Evolutionary conservation across 1,140 invertebrate species (phyloP), one percentile per base, ranked within the genome.

Genomic region (Brachionus asplanchnoidis): DNA sequence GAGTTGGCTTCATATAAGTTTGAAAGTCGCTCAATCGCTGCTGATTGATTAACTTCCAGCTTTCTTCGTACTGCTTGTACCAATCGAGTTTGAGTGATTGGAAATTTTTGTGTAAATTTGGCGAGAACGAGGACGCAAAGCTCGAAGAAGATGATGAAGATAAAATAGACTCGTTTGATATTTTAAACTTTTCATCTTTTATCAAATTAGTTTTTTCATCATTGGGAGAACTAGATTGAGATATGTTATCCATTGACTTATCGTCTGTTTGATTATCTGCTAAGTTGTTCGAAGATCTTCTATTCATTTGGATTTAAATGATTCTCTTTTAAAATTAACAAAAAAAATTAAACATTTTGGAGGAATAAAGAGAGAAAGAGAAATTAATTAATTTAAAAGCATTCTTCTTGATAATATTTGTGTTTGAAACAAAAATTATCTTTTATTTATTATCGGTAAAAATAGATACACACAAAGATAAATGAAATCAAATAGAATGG

Each of bases 331-430:
- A 17, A 73, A 73, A 20, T 20, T n/a, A 9, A 11, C 17, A 73
- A 14, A 73, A 14, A 73, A 73, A 44, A 73, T 73, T 42, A 40
- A 7, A 36, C 0, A 36, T 7, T 36, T 5, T 36, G 7, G 32
- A 36, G 32, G 0, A 36, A 6, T 7, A 36, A 7, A 36, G 6
- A 1, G 5, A 36, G 32, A 36, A 36, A 1, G 6, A 68, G 66
- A 68, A 73, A 73, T 73, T 73, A 73, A 73, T 73, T 73, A 73
- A 73, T 73, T 73, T 73, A 40, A 40, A 73, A 73, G 68, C 32
- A 73, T 40, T 73, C n/a, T 70, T 32, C n/a, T 42, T 73, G 17
- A 40, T 60, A 60, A 20, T 60, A 23, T 60, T 56, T n/a, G 14
- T 60, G 53, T 60, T 60, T 60, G 17, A 42, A 73, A 20, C 17